Percentiles rank a stretch among this genome's conserved stretches.
Conservation (phyloP, 2,797 vertebrate species). For the Pantherophis alleghaniensis region DNA sequence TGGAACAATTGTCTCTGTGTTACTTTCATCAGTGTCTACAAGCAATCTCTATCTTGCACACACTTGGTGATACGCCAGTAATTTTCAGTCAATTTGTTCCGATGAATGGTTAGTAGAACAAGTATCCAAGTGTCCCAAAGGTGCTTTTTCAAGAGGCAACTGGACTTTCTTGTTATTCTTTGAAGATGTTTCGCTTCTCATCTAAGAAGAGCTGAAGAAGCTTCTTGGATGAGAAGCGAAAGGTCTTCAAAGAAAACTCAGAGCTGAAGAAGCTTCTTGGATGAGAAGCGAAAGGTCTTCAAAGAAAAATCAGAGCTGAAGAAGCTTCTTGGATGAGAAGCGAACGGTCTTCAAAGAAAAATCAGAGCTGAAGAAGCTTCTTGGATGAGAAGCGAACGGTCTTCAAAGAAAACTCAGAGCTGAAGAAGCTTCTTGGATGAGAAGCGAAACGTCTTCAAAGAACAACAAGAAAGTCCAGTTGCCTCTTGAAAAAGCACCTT, state of each 20-base stretch:
- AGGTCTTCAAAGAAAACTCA: background rate
- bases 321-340: background rate
- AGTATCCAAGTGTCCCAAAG: background rate
- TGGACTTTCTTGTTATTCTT: too few relatives aligned
- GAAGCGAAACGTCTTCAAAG: background rate
- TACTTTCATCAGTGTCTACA: background rate
- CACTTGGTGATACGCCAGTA: constrained; percentile 22
- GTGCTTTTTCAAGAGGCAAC: too few relatives aligned
- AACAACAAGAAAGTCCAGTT: background rate
- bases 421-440: background rate
- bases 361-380: too few relatives aligned
- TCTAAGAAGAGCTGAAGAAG: background rate
- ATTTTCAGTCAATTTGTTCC: constrained; percentile 38
- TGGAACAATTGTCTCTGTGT: background rate
- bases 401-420: background rate
- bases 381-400: background rate
- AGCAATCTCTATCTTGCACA: constrained; percentile 26
- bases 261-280: background rate
- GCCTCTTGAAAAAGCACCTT: background rate
- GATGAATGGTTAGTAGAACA: background rate
- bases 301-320: background rate
- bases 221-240: background rate
- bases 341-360: too few relatives aligned
- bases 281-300: background rate
- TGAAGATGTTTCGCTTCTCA: too few relatives aligned